Percentiles rank a stretch among this genome's conserved stretches.
These are phyloP conservation scores for Cryptotermes secundus DNA, from an alignment of 1,140 invertebrate species.

Conservation along the genomic window DNA sequence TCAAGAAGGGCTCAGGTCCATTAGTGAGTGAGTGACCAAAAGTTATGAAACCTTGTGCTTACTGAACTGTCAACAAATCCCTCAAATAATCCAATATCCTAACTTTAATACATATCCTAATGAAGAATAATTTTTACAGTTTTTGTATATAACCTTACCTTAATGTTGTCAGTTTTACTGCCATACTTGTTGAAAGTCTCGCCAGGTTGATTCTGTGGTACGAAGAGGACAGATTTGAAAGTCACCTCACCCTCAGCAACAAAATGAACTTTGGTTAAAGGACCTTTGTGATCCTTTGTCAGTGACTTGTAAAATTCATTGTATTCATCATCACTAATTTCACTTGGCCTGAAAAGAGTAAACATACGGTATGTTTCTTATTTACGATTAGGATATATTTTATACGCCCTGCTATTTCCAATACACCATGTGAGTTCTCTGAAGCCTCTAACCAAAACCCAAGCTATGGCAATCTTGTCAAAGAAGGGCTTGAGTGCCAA, in stretches of 20 bases:
- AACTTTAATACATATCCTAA: too few relatives aligned
- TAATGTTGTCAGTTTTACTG: slow-evolving; percentile 92
- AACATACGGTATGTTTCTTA: neutral
- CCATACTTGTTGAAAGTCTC: slow-evolving; percentile 96
- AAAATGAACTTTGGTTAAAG: slow-evolving; percentile 91
- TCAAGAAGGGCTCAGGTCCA: too few relatives aligned
- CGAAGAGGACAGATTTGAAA: slow-evolving; percentile 94
- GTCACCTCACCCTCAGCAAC: slow-evolving; percentile 98
- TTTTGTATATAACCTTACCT: slow-evolving; percentile 52
- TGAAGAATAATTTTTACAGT: too few relatives aligned
- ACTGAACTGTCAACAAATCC: too few relatives aligned
- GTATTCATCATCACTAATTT: slow-evolving; percentile 88
- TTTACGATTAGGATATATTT: neutral
- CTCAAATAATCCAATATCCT: too few relatives aligned
- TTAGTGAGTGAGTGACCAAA: too few relatives aligned
- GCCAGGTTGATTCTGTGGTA: slow-evolving; percentile 85
- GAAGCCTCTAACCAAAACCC: too few relatives aligned
- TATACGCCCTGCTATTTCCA: too few relatives aligned
- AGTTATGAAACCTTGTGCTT: too few relatives aligned
- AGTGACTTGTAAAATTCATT: slow-evolving; percentile 92
- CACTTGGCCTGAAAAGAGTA: slow-evolving; percentile 58
- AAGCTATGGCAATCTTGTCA: too few relatives aligned
- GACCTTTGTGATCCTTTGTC: slow-evolving; percentile 87
- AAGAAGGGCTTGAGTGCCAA: too few relatives aligned
- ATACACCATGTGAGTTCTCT: too few relatives aligned